Evolutionary conservation across 2,888 invertebrate genomes (phyloP), one percentile per base, ranked within the genome.

Genomic region (Venustoraphidia nigricollis): DNA sequence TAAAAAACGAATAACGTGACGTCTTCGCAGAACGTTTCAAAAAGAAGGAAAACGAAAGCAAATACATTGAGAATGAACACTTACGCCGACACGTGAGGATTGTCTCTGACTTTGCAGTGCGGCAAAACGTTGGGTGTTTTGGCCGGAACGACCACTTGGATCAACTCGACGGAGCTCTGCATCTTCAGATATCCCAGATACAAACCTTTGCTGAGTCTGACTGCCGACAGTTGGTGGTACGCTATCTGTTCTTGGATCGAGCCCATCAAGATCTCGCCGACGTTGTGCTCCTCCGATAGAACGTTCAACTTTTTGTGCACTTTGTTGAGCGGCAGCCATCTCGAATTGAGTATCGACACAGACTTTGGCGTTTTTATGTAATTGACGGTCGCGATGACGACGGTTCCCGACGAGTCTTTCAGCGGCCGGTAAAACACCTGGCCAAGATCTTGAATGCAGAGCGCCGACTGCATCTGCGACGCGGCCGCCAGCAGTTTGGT

Each of bases 101-200:
- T 96, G 56, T 93, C 90, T 51, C 97, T 72, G 37, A 97, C 81
- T 65, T 91, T 88, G 53, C 86, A 87, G 64, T 94, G 90, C 1
- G 97, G 97, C 54, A 97, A 76, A 56, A 95, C 89, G 65, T 95
- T 97, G 5, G 97, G 97, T 2, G 89, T 82, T 60, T 89, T 86
- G 47, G 87, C 79, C 0, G 94, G 91, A 27, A 95, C 95, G 42
- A 97, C 84, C 9, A 97, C 83, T 59, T 92, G 83, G 42, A 96
- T 88, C 51, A 90, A 81, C 65, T 96, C 96, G 48, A 97, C 91
- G 2, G 95, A 94, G 56, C 92, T 92, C 63, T 93, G 91, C 73
- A 97, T 84, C 67, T 97, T 96, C 53, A 98, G 72, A 68, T 96
- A 98, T 38, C 95, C 92, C 55, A 98, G 71, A 69, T 98, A 97